Percentiles rank a stretch among this genome's conserved stretches.
These are phyloP conservation scores for Drosophila diplacantha DNA, from an alignment of 2,888 invertebrate species.

Conservation along the genomic window DNA sequence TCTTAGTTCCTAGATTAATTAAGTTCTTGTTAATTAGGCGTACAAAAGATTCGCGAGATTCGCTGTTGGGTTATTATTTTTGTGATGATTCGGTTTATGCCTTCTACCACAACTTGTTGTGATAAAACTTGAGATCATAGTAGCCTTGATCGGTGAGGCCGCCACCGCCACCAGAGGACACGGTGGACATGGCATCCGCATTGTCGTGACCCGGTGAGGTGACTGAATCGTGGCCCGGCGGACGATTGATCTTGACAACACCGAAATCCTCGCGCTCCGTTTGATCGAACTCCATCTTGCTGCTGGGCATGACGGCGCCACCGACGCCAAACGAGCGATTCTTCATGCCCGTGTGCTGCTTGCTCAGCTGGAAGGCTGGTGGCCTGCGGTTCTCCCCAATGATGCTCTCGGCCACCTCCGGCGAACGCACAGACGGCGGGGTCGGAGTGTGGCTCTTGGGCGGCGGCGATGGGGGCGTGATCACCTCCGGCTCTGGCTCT, in stretches of 20 bases:
- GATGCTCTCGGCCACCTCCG: conserved; percentile 54
- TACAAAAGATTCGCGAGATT: conserved; percentile 52
- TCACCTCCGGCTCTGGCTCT: conserved; percentile 30
- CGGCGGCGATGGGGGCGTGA: conserved; percentile 43
- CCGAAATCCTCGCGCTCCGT: conserved; percentile 75
- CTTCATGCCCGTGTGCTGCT: conserved; percentile 78
- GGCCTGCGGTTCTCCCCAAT: conserved; percentile 66
- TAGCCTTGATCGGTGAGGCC: conserved; percentile 83
- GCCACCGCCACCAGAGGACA: conserved; percentile 73
- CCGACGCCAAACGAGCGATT: conserved; percentile 77
- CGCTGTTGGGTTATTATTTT: conserved; percentile 10
- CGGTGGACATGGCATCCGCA: conserved; percentile 75
- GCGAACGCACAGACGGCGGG: conserved; percentile 51
- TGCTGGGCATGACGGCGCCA: conserved; percentile 76
- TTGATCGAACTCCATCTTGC: conserved; percentile 78
- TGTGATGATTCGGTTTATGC: conserved; percentile 4
- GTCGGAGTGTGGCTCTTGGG: conserved; percentile 48
- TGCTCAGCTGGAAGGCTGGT: conserved; percentile 73
- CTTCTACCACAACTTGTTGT: conserved; percentile 86
- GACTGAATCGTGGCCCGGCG: conserved; percentile 62
- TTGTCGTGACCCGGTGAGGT: conserved; percentile 68
- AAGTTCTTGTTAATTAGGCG: conserved; percentile 44
- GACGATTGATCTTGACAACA: conserved; percentile 75
- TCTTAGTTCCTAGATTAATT: conserved; percentile 48
- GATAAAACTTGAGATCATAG: conserved; percentile 87